Conservation (phyloP, 2,113 vertebrate species). For the Oreochromis tanganicae region DNA sequence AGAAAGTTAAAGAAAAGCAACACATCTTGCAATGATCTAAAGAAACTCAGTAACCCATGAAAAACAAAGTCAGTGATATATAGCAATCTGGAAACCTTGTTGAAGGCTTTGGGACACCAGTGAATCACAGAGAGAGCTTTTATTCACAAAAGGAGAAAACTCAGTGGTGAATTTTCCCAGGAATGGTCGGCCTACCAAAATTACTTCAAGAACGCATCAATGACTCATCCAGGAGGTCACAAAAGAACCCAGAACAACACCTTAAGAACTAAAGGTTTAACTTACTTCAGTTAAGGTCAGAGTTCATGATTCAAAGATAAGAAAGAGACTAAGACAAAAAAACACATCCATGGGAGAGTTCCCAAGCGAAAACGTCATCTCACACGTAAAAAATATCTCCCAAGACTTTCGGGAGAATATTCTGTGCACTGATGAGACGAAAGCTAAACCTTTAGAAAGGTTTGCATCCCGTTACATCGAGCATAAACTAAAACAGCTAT, state of each 20-base stretch:
- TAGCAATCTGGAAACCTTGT: background rate
- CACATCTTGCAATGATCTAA: background rate
- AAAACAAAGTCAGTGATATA: background rate
- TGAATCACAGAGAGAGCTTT: background rate
- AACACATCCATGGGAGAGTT: background rate
- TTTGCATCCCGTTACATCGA: background rate
- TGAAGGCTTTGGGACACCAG: background rate
- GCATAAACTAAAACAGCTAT: background rate
- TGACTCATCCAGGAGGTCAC: background rate
- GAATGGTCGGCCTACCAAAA: background rate
- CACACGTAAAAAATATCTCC: background rate
- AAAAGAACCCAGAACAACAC: background rate
- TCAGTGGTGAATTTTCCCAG: background rate
- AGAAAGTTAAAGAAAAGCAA: background rate
- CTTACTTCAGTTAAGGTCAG: background rate
- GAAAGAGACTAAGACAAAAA: background rate
- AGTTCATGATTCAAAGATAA: background rate
- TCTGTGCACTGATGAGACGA: background rate
- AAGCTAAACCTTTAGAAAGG: background rate
- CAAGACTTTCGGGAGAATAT: background rate
- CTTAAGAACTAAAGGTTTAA: background rate
- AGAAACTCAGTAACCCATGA: background rate
- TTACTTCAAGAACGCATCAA: background rate
- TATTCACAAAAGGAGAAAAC: background rate
- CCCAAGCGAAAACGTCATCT: background rate